These are phyloP conservation scores for Montifringilla adamsi DNA, from an alignment of 2,113 vertebrate species.

Conservation along the genomic window DNA sequence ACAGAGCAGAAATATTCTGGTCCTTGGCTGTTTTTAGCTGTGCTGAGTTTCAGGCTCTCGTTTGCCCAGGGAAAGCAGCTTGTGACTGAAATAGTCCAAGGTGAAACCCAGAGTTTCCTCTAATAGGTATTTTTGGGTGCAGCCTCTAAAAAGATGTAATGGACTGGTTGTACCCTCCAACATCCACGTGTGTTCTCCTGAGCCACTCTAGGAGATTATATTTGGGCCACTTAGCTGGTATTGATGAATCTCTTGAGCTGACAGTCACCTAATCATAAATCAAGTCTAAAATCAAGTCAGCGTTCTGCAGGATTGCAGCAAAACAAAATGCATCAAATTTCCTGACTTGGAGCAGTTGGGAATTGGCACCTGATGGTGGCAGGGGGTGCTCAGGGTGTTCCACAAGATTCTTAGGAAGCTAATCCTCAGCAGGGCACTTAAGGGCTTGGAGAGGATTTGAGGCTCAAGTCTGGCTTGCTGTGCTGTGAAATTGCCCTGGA, in stretches of 20 bases:
- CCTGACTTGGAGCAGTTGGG: rapidly evolving
- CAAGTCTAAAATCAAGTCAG: not conserved
- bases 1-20: not conserved
- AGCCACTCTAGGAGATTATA: not conserved
- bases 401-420: not conserved
- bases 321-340: not conserved
- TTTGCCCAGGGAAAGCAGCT: not conserved
- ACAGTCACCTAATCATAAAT: not conserved
- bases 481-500: not conserved
- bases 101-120: not conserved
- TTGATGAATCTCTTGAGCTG: not conserved
- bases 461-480: not conserved
- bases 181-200: not conserved
- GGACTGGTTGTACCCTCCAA: not conserved
- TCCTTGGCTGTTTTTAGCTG: not conserved
- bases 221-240: not conserved
- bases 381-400: not conserved
- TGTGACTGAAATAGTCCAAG: not conserved
- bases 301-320: not conserved
- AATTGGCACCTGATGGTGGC: not conserved
- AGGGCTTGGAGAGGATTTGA: not conserved
- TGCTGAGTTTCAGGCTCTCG: not conserved
- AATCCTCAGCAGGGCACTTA: not conserved
- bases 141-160: not conserved
- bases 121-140: not conserved